Base-by-base conservation (phyloP, 2,888 invertebrate genomes). In the Allophyes oxyacanthae region DNA sequence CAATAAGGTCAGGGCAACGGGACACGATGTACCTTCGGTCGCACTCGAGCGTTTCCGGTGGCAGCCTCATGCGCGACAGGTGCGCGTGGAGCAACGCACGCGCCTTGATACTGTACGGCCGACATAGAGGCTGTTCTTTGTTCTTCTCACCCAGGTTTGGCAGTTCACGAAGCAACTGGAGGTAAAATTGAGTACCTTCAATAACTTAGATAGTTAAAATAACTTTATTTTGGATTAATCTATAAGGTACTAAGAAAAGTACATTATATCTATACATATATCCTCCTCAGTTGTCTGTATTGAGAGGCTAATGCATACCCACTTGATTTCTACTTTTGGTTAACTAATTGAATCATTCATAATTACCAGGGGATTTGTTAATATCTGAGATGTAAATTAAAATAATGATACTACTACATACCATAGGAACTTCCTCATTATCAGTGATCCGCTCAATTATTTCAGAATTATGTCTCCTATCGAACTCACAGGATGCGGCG, bases 51-150 rank as follows among this genome's bases (percentile, higher is more conserved):
- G 98, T 98, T 46, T 96, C 95, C 0, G 95, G 95, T 76, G 97
- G 97, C 14, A 98, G 87, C 1, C 95, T 92, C 82, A 99, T 95
- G 44, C 99, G 96, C n/a, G 96, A 95, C 49, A 99, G 94, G 92
- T 99, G 99, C 1, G 99, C 99, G 87, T 99, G 98, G n/a, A 99
- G 94, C 14, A 99, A 94, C 15, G 99, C 98, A 38, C 99, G 95
- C 0, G 99, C 98, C 88, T 97, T 98, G 68, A 98, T 97, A 76
- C 99, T 99, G 94, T 99, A 99, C 49, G 97, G 95, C 61, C 97
- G 96, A 87, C 99, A 99, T 13, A 99, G 94, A 0, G 99, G 99
- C 68, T 97, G 95, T 86, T 99, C 99, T 83, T 98, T 98, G 87
- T 99, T 99, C 90, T 99, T 99, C 87, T 99, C 99, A 66, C 97